These are phyloP conservation scores for Phataginus tricuspis DNA, from an alignment of 2,797 vertebrate species.

Conservation along the genomic window DNA sequence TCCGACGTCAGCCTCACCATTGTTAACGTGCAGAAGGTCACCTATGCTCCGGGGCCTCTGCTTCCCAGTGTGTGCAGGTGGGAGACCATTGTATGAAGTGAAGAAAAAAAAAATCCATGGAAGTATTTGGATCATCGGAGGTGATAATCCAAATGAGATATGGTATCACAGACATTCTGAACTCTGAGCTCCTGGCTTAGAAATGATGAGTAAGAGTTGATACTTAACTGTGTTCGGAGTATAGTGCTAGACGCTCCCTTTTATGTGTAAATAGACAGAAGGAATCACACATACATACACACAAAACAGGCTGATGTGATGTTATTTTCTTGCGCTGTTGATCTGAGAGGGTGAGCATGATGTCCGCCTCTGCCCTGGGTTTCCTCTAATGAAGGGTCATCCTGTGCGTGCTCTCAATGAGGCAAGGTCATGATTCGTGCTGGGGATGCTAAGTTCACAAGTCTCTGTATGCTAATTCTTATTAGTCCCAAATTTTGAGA, in stretches of 20 bases:
- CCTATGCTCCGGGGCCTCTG: background rate
- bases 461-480: background rate
- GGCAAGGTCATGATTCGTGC: background rate
- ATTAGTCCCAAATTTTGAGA: background rate
- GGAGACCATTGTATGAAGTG: background rate
- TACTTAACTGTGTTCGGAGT: background rate
- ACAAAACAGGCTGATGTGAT: background rate
- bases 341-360: background rate
- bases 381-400: background rate
- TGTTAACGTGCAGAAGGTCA: background rate
- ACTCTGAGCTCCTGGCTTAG: background rate
- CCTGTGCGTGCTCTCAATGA: background rate
- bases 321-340: background rate
- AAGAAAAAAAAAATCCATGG: background rate
- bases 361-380: background rate
- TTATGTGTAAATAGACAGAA: background rate
- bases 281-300: background rate
- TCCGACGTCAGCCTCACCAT: background rate
- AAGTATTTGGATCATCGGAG: background rate
- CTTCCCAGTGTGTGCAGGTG: background rate
- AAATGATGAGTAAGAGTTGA: background rate
- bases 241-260: background rate
- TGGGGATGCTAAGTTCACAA: background rate
- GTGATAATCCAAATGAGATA: background rate
- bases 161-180: background rate